Conservation (phyloP, 2,113 vertebrate species). For the Tragelaphus scriptus region DNA sequence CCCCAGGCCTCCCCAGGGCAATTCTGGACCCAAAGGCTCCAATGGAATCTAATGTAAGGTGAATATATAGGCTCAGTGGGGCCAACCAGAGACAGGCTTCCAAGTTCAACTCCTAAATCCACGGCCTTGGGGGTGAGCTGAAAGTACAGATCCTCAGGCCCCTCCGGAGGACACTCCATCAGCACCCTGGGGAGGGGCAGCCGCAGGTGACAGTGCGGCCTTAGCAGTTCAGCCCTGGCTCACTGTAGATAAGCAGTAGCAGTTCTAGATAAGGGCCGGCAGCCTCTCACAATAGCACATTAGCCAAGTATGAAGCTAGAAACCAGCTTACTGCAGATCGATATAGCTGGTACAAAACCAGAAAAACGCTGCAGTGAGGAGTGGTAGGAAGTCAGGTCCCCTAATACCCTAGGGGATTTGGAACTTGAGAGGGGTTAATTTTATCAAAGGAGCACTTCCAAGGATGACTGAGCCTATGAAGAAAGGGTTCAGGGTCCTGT, state of each 20-base stretch:
- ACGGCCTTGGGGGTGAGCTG: background rate
- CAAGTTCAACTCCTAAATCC: background rate
- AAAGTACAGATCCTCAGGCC: background rate
- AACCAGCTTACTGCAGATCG: background rate
- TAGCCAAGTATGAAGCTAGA: background rate
- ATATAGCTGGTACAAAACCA: conserved; percentile 1
- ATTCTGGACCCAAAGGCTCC: background rate
- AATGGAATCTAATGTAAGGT: background rate
- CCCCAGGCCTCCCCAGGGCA: background rate
- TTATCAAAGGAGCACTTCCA: background rate
- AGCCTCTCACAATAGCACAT: background rate
- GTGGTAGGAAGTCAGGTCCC: conserved; percentile 1
- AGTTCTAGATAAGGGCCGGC: background rate
- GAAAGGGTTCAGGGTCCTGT: background rate
- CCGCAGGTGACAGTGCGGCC: background rate
- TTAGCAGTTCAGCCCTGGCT: background rate
- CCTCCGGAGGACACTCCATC: background rate
- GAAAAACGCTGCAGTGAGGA: conserved; percentile 40
- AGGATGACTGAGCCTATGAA: background rate
- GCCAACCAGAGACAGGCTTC: background rate
- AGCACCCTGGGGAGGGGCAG: background rate
- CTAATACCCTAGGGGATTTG: background rate
- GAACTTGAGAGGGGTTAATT: conserved; percentile 35
- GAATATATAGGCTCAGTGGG: background rate
- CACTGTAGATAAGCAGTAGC: background rate